Base-by-base conservation (phyloP, 2,888 invertebrate genomes). In the Eutolmus rufibarbis region DNA sequence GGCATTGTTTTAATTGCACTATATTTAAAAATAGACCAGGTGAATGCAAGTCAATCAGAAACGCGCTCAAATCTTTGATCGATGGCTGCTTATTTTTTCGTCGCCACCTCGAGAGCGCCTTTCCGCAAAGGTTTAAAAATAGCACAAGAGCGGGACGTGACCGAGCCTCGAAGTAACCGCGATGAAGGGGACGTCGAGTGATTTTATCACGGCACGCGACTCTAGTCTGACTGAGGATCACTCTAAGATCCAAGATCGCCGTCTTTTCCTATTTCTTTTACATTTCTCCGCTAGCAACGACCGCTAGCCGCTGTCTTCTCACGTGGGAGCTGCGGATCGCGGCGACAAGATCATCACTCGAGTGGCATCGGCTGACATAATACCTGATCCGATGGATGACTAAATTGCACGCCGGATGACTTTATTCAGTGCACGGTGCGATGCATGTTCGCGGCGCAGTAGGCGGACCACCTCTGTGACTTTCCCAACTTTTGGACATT, bases 201-300 rank as follows among this genome's bases (percentile, higher is more conserved):
- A 82, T 82, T 28, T 19, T n/a, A 57, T 40, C 82, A 16, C 57
- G 82, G 82, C 82, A 82, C 82, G 82, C 82, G 82, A 82, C 82
- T 31, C 19, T 31, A 79, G 16, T 79, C 46, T 46, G 46, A 79
- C 79, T 79, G 43, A 79, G 43, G 14, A 46, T 14, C 46, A 40
- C 78, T 46, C 16, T 28, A 2, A 28, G 66, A 66, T 78, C 28
- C 19, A 19, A 66, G 66, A 66, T 78, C 28, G 43, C 7, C 23
- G 40, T 78, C 28, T 78, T 43, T 78, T 14, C 23, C 9, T 78
- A 23, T 43, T 78, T 19, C 43, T 78, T 78, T 78, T 78, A 19
- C 78, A 16, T n/a, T 19, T 37, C 40, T n/a, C 34, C 23, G 8
- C 43, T 23, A 43, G 77, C 77, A 14, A 19, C 40, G 37, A 43